These are phyloP conservation scores for Chelonia mydas DNA, from an alignment of 2,797 vertebrate species.

Conservation along the genomic window DNA sequence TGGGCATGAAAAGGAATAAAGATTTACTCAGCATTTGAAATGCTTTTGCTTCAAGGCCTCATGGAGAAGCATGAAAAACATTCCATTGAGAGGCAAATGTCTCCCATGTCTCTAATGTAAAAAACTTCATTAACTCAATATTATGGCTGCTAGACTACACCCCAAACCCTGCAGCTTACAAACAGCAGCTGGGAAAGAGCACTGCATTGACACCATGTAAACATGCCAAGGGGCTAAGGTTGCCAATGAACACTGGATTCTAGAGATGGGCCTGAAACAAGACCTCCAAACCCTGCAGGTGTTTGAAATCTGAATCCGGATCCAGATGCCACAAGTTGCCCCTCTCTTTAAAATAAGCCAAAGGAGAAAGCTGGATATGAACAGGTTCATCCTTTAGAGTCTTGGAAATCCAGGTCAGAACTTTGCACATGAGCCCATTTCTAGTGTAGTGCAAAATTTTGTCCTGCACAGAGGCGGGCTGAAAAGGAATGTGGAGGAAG, in stretches of 20 bases:
- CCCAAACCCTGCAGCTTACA: conserved; percentile 2
- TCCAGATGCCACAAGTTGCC: background rate
- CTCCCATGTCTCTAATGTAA: conserved; percentile 35
- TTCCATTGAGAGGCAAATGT: conserved; percentile 29
- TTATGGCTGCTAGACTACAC: conserved; percentile 30
- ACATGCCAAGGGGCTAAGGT: background rate
- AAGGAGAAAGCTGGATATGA: background rate
- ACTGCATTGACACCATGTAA: background rate
- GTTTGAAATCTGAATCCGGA: background rate
- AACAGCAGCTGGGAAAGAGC: background rate
- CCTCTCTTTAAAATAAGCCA: background rate
- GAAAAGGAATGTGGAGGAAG: background rate
- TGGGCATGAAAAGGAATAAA: conserved; percentile 51
- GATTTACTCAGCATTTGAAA: conserved; percentile 63
- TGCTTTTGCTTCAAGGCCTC: conserved; percentile 34
- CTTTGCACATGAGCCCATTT: background rate
- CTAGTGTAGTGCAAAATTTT: background rate
- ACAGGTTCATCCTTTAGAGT: background rate
- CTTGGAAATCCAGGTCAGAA: background rate
- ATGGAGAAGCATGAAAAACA: conserved; percentile 51
- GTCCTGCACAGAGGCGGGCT: background rate
- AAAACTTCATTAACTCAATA: conserved; percentile 36
- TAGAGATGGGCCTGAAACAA: conserved; percentile 10
- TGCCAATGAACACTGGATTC: conserved; percentile 3
- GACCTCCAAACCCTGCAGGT: background rate